Evolutionary conservation across 2,113 vertebrate species (phyloP).

Genomic region (Centropus unirufus): DNA sequence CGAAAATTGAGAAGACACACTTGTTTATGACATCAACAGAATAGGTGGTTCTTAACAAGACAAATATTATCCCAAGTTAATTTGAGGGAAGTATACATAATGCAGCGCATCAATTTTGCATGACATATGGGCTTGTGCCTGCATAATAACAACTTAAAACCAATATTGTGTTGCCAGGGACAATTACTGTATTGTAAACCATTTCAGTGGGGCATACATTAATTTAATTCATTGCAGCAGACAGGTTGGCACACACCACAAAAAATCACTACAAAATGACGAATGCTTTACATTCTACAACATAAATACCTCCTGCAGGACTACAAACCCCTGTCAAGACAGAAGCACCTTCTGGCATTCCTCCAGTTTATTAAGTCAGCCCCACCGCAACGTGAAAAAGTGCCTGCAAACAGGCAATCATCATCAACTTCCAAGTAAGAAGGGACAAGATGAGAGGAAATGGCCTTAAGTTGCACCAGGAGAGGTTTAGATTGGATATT

Average conservation of each 20-base stretch:
- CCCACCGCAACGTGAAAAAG: too few relatives aligned
- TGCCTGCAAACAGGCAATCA: background rate
- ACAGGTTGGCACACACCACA: background rate
- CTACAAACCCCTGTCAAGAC: background rate
- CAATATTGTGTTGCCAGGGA: background rate
- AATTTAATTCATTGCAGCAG: background rate
- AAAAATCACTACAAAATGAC: background rate
- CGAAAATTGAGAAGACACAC: background rate
- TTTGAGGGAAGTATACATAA: slow-evolving; percentile 32
- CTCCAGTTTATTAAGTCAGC: background rate
- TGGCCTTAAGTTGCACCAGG: too few relatives aligned
- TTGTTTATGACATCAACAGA: background rate
- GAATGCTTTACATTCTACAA: background rate
- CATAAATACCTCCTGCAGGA: background rate
- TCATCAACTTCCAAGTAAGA: background rate
- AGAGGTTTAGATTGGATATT: too few relatives aligned
- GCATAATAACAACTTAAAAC: background rate
- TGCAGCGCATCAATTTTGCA: background rate
- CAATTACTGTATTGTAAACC: background rate
- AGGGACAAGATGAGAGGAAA: too few relatives aligned
- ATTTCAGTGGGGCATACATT: background rate
- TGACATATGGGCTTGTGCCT: background rate
- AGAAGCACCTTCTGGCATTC: background rate
- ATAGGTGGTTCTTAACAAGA: slow-evolving; percentile 5
- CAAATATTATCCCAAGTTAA: slow-evolving; percentile 35